Conservation (phyloP, 2,888 invertebrate species). For the Nomada hirtipes region DNA sequence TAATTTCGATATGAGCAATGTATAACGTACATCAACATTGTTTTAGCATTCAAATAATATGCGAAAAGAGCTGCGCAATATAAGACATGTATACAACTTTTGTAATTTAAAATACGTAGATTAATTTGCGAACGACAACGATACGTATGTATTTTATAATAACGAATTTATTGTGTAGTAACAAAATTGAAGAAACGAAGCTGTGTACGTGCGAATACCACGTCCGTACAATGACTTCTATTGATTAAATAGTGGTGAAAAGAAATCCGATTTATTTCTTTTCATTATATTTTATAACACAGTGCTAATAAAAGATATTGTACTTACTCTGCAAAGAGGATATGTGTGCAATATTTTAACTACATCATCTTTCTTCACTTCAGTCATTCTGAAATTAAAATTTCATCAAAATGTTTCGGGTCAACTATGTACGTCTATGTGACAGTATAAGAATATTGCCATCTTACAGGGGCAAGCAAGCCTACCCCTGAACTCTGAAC, state of each 20-base stretch:
- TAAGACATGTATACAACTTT: no score
- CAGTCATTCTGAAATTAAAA: constrained; percentile 75
- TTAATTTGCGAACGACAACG: not conserved
- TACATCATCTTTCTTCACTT: constrained; percentile 84
- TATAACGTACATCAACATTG: not conserved
- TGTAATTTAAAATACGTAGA: not conserved
- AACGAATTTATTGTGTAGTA: not conserved
- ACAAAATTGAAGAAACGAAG: constrained; percentile 2
- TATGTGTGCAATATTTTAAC: constrained; percentile 86
- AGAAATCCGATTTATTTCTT: constrained; percentile 4
- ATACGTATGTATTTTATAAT: not conserved
- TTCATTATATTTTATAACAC: not conserved
- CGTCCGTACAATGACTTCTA: constrained; percentile 19
- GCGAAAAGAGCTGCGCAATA: not conserved
- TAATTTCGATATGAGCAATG: not conserved
- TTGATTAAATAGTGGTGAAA: constrained; percentile 42
- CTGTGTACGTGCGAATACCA: not conserved
- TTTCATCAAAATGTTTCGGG: constrained; percentile 36
- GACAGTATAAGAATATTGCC: constrained; percentile 52
- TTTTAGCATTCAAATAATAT: not conserved
- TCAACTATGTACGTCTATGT: constrained; percentile 21
- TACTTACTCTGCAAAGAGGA: constrained; percentile 86
- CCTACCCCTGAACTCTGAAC: constrained; percentile 30
- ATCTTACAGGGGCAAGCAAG: constrained; percentile 55
- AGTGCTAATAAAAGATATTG: constrained; percentile 15